Conservation (phyloP, 2,113 vertebrate genomes). For the Syngnathus scovelli region DNA sequence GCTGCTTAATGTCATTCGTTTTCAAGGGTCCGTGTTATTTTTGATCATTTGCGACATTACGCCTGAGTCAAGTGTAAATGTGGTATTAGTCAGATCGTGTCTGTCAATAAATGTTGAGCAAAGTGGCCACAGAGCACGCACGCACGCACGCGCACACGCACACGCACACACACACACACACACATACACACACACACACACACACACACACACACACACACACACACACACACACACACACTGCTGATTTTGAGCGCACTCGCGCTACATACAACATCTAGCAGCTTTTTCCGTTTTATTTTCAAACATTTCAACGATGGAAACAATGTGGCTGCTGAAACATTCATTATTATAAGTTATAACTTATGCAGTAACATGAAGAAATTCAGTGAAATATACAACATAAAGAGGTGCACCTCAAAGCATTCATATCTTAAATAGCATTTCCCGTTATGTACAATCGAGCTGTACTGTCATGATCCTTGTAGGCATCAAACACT, state of each 20-base stretch:
- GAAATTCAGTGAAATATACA: constrained; percentile 49
- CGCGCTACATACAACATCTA: no score
- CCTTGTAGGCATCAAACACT: background rate
- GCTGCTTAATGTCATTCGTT: constrained; percentile 86
- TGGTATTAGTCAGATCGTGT: constrained; percentile 77
- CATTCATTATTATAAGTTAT: constrained; percentile 60
- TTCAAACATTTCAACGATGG: constrained; percentile 46
- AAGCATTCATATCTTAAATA: constrained; percentile 66
- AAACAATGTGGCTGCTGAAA: constrained; percentile 53
- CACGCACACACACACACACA: no score
- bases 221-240: no score
- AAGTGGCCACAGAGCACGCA: constrained; percentile 34
- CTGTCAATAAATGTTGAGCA: constrained; percentile 68
- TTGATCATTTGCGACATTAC: constrained; percentile 94
- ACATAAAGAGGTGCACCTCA: constrained; percentile 28
- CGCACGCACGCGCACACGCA: no score
- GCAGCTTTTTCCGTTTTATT: constrained; percentile 40
- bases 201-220: background rate
- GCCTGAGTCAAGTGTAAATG: constrained; percentile 84
- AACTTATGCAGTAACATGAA: constrained; percentile 63
- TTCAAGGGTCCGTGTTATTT: constrained; percentile 89
- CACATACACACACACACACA: no score
- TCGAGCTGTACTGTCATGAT: constrained; percentile 40
- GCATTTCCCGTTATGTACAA: constrained; percentile 55
- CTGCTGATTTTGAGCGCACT: no score